These are phyloP conservation scores for Genyomyrus donnyi DNA, from an alignment of 2,113 vertebrate species.

Conservation along the genomic window DNA sequence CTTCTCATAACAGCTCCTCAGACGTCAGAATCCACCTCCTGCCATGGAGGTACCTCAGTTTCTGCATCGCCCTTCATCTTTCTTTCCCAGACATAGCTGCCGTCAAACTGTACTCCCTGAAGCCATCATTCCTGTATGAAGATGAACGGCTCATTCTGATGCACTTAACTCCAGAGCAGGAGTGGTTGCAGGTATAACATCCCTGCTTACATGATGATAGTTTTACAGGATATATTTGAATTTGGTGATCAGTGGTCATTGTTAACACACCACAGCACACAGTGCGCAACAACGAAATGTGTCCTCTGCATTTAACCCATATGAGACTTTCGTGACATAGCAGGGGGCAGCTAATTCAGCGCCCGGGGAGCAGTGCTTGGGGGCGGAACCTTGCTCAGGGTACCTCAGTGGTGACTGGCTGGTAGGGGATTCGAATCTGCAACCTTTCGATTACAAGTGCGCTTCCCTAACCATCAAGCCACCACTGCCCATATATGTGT, in stretches of 20 bases:
- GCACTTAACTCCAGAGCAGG: neutral
- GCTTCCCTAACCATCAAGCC: too few relatives aligned
- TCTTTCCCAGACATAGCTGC: neutral
- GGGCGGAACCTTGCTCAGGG: too few relatives aligned
- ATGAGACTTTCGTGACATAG: too few relatives aligned
- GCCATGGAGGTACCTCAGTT: neutral
- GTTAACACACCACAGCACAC: too few relatives aligned
- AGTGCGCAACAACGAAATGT: too few relatives aligned
- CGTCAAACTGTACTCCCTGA: conserved; percentile 13
- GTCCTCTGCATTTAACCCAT: too few relatives aligned
- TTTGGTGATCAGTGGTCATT: too few relatives aligned
- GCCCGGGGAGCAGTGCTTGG: too few relatives aligned
- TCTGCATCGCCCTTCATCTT: neutral
- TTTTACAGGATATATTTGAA: neutral
- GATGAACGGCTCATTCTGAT: conserved; percentile 4
- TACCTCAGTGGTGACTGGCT: too few relatives aligned
- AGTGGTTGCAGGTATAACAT: neutral
- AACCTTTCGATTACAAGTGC: too few relatives aligned
- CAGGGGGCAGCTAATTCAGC: too few relatives aligned
- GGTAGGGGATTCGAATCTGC: too few relatives aligned
- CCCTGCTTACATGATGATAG: neutral
- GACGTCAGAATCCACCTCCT: neutral
- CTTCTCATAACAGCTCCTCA: neutral
- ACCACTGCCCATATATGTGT: neutral
- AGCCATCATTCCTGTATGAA: conserved; percentile 13